Percentiles rank a stretch among this genome's conserved stretches.
Evolutionary conservation across 2,113 vertebrate species (phyloP).

Genomic region (Eidolon helvum): DNA sequence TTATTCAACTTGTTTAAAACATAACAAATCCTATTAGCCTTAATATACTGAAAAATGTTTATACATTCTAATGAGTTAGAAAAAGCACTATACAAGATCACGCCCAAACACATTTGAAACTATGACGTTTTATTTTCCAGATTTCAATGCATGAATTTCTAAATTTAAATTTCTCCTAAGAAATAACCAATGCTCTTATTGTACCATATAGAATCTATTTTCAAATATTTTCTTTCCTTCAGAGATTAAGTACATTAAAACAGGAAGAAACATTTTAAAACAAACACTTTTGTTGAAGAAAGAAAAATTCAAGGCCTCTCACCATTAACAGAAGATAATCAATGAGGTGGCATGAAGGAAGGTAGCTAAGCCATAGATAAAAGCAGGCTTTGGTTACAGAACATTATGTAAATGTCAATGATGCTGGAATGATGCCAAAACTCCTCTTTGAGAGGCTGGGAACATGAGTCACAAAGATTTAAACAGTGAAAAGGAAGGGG

Average conservation of each 20-base stretch:
- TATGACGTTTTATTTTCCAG: background rate
- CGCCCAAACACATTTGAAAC: background rate
- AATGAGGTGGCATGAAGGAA: constrained; percentile 50
- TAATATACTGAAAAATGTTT: background rate
- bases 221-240: background rate
- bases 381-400: constrained; percentile 44
- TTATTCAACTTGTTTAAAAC: constrained; percentile 29
- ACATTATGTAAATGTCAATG: constrained; percentile 34
- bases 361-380: constrained; percentile 56
- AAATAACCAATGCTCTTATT: constrained; percentile 2
- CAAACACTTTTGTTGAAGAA: constrained; percentile 69
- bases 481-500: background rate
- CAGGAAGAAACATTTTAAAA: constrained; percentile 50
- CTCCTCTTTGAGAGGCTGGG: constrained; percentile 37
- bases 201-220: background rate
- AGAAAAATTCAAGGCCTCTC: constrained; percentile 57
- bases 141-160: background rate
- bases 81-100: background rate
- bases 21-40: background rate
- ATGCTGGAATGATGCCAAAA: constrained; percentile 66
- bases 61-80: background rate
- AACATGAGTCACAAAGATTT: background rate
- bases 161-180: background rate
- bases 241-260: background rate
- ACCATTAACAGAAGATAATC: constrained; percentile 63